These are phyloP conservation scores for Sialis fuliginosa DNA, from an alignment of 2,888 invertebrate species.

Conservation along the genomic window DNA sequence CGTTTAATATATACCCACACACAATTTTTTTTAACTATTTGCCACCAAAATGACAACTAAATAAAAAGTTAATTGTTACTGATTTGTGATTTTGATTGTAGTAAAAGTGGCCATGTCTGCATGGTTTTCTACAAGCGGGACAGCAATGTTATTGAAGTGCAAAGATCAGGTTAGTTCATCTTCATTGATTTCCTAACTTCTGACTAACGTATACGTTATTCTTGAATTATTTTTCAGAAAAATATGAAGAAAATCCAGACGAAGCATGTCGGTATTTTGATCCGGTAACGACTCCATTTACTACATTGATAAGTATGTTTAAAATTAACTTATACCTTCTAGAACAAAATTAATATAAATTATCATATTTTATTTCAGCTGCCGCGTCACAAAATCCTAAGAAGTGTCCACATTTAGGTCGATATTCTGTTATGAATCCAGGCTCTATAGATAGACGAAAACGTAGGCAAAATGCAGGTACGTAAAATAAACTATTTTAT, in stretches of 20 bases:
- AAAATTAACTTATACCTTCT: background rate
- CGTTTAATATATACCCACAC: too few relatives aligned
- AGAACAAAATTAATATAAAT: background rate
- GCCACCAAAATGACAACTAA: too few relatives aligned
- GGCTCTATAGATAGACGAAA: conserved; percentile 24
- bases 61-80: too few relatives aligned
- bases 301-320: conserved; percentile 48
- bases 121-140: conserved; percentile 55
- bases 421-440: conserved; percentile 38
- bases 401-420: conserved; percentile 50
- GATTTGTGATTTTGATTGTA: conserved; percentile 18
- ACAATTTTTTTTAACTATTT: too few relatives aligned
- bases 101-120: conserved; percentile 65
- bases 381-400: conserved; percentile 40
- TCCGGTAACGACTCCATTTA: conserved; percentile 31
- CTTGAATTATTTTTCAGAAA: conserved; percentile 12
- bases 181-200: background rate
- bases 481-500: background rate
- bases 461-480: conserved; percentile 27
- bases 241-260: conserved; percentile 36
- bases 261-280: conserved; percentile 45
- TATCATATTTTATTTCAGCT: conserved; percentile 28
- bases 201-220: too few relatives aligned
- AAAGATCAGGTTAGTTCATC: conserved; percentile 33
- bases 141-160: conserved; percentile 53